Percentiles rank a stretch among this genome's conserved stretches.
Evolutionary conservation across 2,113 vertebrate species (phyloP).

Genomic region (Orientallactaga bullata): DNA sequence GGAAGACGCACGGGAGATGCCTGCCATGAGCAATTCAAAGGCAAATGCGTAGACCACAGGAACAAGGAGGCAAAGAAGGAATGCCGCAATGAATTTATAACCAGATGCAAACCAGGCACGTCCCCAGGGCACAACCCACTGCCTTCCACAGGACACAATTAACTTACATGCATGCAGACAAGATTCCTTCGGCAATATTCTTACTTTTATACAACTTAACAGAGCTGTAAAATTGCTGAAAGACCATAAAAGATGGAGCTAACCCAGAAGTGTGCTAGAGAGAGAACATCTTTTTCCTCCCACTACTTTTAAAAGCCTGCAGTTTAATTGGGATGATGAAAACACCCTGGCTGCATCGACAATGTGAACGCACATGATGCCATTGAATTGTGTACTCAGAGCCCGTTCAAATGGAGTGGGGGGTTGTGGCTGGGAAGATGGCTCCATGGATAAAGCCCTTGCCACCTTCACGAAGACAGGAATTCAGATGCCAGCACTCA

Average conservation of each 20-base stretch:
- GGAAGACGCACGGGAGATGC: background rate
- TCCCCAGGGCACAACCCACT: background rate
- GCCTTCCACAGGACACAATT: background rate
- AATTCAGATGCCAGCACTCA: background rate
- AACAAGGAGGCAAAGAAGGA: background rate
- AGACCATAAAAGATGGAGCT: background rate
- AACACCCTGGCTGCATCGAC: background rate
- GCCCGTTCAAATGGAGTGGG: background rate
- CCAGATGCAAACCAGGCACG: background rate
- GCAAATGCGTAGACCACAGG: background rate
- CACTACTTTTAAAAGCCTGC: background rate
- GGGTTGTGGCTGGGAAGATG: no score
- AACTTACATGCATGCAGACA: background rate
- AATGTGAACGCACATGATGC: background rate
- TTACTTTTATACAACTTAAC: background rate
- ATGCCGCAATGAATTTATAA: background rate
- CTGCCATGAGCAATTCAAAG: background rate
- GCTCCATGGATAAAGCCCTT: background rate
- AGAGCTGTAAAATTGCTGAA: background rate
- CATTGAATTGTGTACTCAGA: background rate
- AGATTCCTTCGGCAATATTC: rapidly evolving
- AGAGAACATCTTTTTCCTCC: background rate
- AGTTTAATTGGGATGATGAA: background rate
- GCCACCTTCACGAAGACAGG: background rate
- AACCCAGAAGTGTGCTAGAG: background rate